Evolutionary conservation across 2,888 invertebrate genomes (phyloP), one percentile per base, ranked within the genome.

Genomic region (Ennomos erosarius): DNA sequence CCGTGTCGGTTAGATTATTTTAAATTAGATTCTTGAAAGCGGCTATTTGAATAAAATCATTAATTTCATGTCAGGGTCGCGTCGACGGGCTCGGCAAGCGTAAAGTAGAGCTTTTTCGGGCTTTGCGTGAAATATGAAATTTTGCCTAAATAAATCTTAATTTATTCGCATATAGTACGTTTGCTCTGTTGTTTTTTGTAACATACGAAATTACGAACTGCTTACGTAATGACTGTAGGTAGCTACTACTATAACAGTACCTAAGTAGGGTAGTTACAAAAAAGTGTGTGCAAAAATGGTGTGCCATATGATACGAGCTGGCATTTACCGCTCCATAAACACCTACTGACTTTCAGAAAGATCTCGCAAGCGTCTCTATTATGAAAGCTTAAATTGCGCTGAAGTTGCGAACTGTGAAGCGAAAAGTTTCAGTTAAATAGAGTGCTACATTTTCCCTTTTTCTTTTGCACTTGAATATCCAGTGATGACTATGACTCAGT

Each of bases 371-470:
- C 67, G 66, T 65, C 70, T 70, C 71, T 82, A 77, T 81, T 81
- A 83, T 79, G 77, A 78, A 81, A 82, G 75, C 75, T 82, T 67
- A 79, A 84, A 85, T 84, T 81, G 78, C 78, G 75, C 69, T 71
- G 71, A 77, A 82, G 76, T 78, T 73, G 76, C 69, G 76, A 76
- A 79, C 76, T 77, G 75, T 81, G 73, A 78, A 84, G 81, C 69
- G 74, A 76, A 84, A 84, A 84, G 77, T 85, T 81, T 74, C 68
- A 74, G 72, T 76, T 74, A 70, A 74, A 74, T 67, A 67, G 67
- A 73, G 73, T 69, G 67, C 71, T 63, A 59, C 65, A 67, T 71
- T 71, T 72, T 72, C 68, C 68, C 64, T 70, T 75, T 72, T 75
- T 60, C 56, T 64, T 56, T 61, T 56, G 42, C 61, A 46, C 56